These are phyloP conservation scores for Notospermus geniculatus DNA, from an alignment of 1,140 invertebrate species.

Conservation along the genomic window DNA sequence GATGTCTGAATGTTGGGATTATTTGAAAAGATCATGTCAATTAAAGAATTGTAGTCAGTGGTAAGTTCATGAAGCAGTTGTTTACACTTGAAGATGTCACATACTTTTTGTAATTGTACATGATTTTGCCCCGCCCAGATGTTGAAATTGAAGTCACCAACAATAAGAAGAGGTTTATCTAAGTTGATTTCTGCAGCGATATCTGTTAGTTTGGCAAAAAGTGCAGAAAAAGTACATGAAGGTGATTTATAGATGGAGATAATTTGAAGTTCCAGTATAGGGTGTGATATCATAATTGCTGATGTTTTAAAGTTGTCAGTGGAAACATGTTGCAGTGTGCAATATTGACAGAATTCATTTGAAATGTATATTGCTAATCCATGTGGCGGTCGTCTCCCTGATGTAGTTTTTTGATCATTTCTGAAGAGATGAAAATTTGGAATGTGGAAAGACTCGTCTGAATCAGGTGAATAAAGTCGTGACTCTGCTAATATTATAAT, in stretches of 20 bases:
- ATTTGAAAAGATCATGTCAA: too few relatives aligned
- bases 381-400: neutral
- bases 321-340: neutral
- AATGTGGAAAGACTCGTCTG: neutral
- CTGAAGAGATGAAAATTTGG: neutral
- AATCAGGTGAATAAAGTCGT: neutral
- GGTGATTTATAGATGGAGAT: neutral
- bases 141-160: conserved; percentile 7
- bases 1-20: too few relatives aligned
- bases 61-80: too few relatives aligned
- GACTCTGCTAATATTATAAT: neutral
- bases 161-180: neutral
- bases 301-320: neutral
- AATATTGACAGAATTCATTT: neutral
- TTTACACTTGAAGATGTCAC: too few relatives aligned
- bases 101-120: too few relatives aligned
- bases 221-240: neutral
- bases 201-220: neutral
- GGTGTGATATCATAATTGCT: neutral
- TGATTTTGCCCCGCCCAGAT: too few relatives aligned
- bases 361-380: neutral
- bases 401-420: neutral
- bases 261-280: neutral
- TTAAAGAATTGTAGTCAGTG: too few relatives aligned
- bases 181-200: neutral